Evolutionary conservation across 2,113 vertebrate species (phyloP).

Genomic region (Smithornis capensis): DNA sequence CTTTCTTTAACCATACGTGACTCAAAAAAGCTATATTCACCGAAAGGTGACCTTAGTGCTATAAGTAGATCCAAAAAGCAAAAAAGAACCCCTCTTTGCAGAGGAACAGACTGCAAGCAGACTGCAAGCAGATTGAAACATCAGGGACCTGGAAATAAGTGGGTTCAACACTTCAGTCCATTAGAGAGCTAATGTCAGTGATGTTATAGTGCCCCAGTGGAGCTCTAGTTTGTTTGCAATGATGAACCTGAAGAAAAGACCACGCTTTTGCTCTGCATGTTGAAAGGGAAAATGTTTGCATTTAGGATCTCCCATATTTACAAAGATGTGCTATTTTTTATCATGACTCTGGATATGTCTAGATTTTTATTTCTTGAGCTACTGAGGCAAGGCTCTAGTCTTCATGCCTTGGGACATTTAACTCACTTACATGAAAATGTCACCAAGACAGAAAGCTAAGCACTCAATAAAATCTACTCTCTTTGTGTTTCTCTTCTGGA

Average conservation of each 20-base stretch:
- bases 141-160: background rate
- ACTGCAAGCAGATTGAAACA: background rate
- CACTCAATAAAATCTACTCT: background rate
- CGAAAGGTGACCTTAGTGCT: background rate
- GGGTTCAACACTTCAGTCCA: accelerated
- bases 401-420: background rate
- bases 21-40: background rate
- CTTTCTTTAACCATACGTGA: background rate
- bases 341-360: background rate
- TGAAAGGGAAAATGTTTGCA: background rate
- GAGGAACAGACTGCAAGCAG: background rate
- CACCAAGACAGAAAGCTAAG: background rate
- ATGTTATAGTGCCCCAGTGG: background rate
- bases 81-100: background rate
- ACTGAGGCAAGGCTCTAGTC: background rate
- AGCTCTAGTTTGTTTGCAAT: background rate
- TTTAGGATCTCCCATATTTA: background rate
- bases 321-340: background rate
- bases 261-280: background rate
- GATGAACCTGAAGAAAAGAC: background rate
- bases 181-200: background rate
- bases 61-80: background rate
- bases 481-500: background rate
- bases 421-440: background rate
- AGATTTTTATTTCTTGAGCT: background rate